A percentile compares a stretch with the other conserved stretches of the same genome.
phyloP scores from a whole-genome alignment of 53 echinoderm and acorn worm species.

The Glandiceps talaboti region DNA sequence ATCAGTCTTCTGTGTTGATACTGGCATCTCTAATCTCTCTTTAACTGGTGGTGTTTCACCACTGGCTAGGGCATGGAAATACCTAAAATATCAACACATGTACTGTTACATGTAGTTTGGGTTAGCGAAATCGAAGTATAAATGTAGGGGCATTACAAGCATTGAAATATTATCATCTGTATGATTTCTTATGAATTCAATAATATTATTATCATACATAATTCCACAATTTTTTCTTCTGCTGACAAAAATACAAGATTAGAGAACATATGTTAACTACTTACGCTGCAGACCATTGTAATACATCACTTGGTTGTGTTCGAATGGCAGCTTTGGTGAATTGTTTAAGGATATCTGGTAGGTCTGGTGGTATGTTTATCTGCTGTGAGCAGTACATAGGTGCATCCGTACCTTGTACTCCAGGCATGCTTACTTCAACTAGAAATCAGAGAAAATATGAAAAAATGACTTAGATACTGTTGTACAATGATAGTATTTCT shows the following conservation, averaged over 20 bases:
- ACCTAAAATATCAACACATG: conserved; percentile 19
- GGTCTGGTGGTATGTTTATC: conserved; percentile 93
- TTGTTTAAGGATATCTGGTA: conserved; percentile 91
- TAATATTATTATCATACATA: too few species aligned
- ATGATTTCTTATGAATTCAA: too few species aligned
- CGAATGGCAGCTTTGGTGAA: conserved; percentile 92
- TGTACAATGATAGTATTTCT: too few species aligned
- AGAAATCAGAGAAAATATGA: too few species aligned
- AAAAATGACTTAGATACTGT: too few species aligned
- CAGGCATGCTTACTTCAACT: conserved; percentile 44
- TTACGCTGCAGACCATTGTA: conserved; percentile 98
- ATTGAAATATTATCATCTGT: too few species aligned
- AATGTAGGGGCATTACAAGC: too few species aligned
- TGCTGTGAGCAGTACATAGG: conserved; percentile 99
- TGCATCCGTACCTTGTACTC: conserved; percentile 62
- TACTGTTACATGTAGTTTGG: background rate
- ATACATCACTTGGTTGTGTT: conserved; percentile 79
- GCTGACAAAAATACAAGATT: too few species aligned
- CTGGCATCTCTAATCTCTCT: conserved; percentile 88
- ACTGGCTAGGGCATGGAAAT: conserved; percentile 77
- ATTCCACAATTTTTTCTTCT: too few species aligned
- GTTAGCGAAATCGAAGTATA: too few species aligned
- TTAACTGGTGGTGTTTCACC: conserved; percentile 96
- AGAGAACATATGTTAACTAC: too few species aligned
- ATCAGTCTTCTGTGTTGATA: conserved; percentile 96